Evolutionary conservation across 2,113 vertebrate species (phyloP), one percentile per base, ranked within the genome.

Genomic region (Chaenocephalus aceratus): DNA sequence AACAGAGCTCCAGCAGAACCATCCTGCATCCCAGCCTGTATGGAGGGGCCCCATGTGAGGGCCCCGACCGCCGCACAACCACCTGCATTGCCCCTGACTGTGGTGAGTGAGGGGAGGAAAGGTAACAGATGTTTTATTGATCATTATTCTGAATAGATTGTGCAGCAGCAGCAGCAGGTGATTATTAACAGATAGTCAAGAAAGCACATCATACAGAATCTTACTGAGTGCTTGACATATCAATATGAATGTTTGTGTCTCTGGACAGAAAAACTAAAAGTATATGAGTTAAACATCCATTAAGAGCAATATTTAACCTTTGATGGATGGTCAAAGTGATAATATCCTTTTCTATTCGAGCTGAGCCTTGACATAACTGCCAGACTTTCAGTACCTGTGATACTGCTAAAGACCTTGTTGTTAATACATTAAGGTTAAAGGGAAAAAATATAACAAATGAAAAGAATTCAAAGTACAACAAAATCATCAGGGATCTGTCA

Each of bases 31-130:
- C 75, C 34, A 84, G 65, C 10, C 87, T 78, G 67, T 95, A 94
- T 1, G 73, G 78, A 2, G 96, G 96, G 30, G 79, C 70, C 5
- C 88, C 88, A 2, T 96, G 94, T 73, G 73, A 87, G 44, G 96
- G 95, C 0, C 66, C 75, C 0, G 34, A 82, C 10, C 53, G 75
- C 1, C 93, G 70, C 51, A 85, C 48, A 3, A 74, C 12, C 0
- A 45, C 60, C 26, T 95, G 94, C 74, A 5, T 0, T 15, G 85
- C 89, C 46, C 80, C 89, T 0, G 93, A 94, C 77, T 95, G 93
- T 58, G 90, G 94, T 96, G 84, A 94, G 93, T 74, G 6, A 48
- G 12, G 3, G 10, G 34, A 36, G 2, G 3, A 2, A 13, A 52
- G 18, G 21, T 1, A 0, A 5, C 2, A 7, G 18, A 61, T 10